Conservation (phyloP, 2,888 invertebrate genomes). For the Eristalis intricaria region DNA sequence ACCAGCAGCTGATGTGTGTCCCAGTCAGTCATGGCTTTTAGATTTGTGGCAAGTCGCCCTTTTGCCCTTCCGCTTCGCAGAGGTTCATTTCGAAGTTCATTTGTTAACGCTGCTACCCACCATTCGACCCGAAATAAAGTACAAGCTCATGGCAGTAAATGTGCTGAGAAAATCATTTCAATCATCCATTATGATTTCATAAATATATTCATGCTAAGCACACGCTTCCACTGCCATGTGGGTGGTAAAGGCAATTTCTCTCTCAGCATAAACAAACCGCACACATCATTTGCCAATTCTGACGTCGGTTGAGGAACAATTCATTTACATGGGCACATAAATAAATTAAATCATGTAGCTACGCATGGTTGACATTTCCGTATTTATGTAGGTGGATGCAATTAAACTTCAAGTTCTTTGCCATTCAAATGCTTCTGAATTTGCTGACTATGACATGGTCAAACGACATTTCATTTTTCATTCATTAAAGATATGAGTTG, state of each 20-base stretch:
- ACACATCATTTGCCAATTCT: not conserved
- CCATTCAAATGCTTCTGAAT: not conserved
- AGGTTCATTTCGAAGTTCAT: not conserved
- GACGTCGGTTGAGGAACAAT: not conserved
- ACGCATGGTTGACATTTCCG: not conserved
- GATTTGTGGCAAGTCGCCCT: not conserved
- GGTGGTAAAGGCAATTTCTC: not conserved
- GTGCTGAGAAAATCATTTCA: constrained; percentile 41
- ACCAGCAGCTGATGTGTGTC: constrained; percentile 16
- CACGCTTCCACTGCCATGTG: not conserved
- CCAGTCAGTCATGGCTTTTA: constrained; percentile 21
- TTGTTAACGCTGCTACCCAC: not conserved
- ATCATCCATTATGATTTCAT: constrained; percentile 43
- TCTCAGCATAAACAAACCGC: not conserved
- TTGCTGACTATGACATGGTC: not conserved
- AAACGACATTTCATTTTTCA: too few species aligned
- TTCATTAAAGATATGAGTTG: too few species aligned
- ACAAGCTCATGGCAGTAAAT: constrained; percentile 43
- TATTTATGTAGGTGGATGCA: not conserved
- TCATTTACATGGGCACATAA: not conserved
- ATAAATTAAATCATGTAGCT: constrained; percentile 10
- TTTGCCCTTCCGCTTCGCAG: not conserved
- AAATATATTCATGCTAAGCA: constrained; percentile 23
- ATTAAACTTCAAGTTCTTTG: not conserved
- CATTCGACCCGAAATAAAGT: constrained; percentile 31